Conservation (phyloP, 2,888 invertebrate genomes). For the Neoscelio sp. region DNA sequence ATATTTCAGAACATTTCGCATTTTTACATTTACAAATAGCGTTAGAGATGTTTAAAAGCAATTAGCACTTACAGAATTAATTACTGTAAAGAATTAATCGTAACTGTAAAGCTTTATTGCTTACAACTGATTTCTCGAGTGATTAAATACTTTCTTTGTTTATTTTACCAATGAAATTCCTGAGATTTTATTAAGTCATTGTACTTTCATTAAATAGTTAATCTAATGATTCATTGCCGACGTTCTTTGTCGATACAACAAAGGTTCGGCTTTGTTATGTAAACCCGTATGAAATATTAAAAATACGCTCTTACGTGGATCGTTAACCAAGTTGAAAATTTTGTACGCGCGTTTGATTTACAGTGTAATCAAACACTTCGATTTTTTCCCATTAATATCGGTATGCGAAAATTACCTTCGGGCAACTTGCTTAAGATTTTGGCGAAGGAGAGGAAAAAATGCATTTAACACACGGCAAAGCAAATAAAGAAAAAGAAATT, state of each 20-base stretch:
- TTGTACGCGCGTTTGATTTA: conserved; percentile 5
- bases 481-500: too few species aligned
- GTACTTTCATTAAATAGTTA: conserved; percentile 48
- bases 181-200: conserved; percentile 41
- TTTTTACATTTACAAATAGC: too few species aligned
- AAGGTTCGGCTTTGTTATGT: conserved; percentile 43
- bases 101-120: too few species aligned
- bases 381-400: neutral
- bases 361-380: neutral
- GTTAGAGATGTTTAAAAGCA: too few species aligned
- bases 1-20: too few species aligned
- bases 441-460: neutral
- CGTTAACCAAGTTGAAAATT: conserved; percentile 27
- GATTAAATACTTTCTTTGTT: conserved; percentile 47
- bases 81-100: too few species aligned
- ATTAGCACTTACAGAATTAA: too few species aligned
- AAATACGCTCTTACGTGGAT: conserved; percentile 27
- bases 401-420: conserved; percentile 12
- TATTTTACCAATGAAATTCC: conserved; percentile 44
- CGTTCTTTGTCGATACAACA: conserved; percentile 21
- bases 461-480: too few species aligned
- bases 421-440: neutral
- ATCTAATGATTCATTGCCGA: conserved; percentile 35
- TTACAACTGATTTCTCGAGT: neutral
- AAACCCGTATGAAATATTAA: conserved; percentile 22